Evolutionary conservation across 2,797 vertebrate genomes (phyloP).

Genomic region (Acanthurus tractus): DNA sequence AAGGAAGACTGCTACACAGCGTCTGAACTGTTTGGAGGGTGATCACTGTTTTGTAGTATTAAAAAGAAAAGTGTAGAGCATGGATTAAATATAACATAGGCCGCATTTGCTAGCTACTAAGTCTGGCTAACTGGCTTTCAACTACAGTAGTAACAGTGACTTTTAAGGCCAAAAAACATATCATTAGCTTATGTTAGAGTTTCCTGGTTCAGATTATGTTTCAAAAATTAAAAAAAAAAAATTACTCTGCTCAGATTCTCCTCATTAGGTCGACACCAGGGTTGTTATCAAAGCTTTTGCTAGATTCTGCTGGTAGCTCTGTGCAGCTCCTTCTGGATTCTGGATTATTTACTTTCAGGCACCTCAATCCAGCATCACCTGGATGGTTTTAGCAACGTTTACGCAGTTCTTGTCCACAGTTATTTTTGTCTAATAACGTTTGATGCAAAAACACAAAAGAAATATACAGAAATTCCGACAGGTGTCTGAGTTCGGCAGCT

Average conservation of each 20-base stretch:
- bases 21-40: not conserved
- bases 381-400: too few relatives aligned
- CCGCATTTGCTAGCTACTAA: not conserved
- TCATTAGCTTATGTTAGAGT: not conserved
- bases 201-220: not conserved
- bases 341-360: too few relatives aligned
- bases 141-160: not conserved
- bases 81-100: not conserved
- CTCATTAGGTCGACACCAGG: not conserved
- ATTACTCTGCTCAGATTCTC: not conserved
- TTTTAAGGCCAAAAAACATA: not conserved
- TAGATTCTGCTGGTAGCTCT: too few relatives aligned
- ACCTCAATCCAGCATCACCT: too few relatives aligned
- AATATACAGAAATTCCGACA: too few relatives aligned
- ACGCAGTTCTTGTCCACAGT: too few relatives aligned
- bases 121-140: not conserved
- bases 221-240: not conserved
- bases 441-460: too few relatives aligned
- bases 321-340: too few relatives aligned
- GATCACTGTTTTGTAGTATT: not conserved
- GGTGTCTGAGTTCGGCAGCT: too few relatives aligned
- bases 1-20: not conserved
- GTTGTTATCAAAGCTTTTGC: too few relatives aligned
- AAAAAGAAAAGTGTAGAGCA: not conserved
- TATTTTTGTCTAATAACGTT: too few relatives aligned